A percentile compares a stretch with the other conserved stretches of the same genome.
phyloP scores from a whole-genome alignment of 2,888 invertebrate genomes.

The Andrena bucephala region DNA sequence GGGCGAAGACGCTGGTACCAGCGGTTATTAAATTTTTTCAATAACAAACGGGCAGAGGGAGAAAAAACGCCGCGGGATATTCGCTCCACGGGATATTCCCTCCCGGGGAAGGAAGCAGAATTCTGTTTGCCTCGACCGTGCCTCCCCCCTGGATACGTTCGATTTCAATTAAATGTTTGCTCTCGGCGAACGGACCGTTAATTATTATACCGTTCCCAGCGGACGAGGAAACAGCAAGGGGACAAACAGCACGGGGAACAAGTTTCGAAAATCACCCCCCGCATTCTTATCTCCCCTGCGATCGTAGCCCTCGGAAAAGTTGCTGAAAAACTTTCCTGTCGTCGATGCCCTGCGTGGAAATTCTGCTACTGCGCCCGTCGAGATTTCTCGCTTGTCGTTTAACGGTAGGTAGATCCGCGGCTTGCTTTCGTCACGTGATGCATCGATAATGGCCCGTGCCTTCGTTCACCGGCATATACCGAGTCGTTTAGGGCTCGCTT shows the following conservation, averaged over 20 bases:
- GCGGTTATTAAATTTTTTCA: slow-evolving; percentile 64
- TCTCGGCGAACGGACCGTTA: slow-evolving; percentile 52
- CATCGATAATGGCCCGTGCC: not conserved
- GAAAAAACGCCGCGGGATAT: slow-evolving; percentile 43
- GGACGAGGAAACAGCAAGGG: not conserved
- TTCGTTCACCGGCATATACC: not conserved
- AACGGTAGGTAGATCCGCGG: not conserved
- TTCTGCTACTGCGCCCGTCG: not conserved
- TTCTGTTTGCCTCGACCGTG: slow-evolving; percentile 34
- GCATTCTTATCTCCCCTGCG: not conserved
- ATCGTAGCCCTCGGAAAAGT: not conserved
- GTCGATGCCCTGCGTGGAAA: not conserved
- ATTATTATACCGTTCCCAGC: slow-evolving; percentile 15
- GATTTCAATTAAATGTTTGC: slow-evolving; percentile 77
- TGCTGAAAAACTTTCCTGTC: not conserved
- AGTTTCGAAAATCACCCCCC: not conserved
- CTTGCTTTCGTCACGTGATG: not conserved
- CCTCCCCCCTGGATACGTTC: slow-evolving; percentile 63
- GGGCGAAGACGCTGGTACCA: slow-evolving; percentile 31
- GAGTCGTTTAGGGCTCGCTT: slow-evolving; percentile 1
- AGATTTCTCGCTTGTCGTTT: not conserved
- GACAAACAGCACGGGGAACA: not conserved
- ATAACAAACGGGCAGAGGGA: slow-evolving; percentile 42
- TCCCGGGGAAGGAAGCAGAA: slow-evolving; percentile 19
- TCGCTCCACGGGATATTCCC: slow-evolving; percentile 19